Evolutionary conservation across 2,888 invertebrate species (phyloP), one percentile per base, ranked within the genome.

Genomic region (Panopea generosa): DNA sequence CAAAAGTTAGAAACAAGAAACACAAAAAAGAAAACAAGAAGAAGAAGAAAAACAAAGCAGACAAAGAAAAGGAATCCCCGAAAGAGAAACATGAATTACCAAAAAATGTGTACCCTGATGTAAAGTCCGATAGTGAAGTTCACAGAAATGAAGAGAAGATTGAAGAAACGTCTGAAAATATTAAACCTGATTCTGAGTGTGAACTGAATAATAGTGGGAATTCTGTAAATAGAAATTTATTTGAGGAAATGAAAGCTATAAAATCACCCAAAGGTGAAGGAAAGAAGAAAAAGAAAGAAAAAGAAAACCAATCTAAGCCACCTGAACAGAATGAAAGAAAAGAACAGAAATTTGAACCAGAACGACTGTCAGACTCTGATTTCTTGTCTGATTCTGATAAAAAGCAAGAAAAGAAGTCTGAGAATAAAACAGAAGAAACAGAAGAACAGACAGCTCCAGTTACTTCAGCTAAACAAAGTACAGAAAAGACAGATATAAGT

Each of bases 351-450:
- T n/a, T 43, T 27, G 56, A 78, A 45, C 47, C 61, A 40, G 70
- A 71, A 29, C 66, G 66, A 33, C 52, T 66, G 38, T 66, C 69
- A 2, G 75, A 75, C 47, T 80, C 82, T 33, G 76, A 82, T 38
- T 84, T 77, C 14, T 53, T 84, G 9, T 83, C 85, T 2, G 78
- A 82, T 22, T 65, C 73, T 0, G 82, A 82, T 75, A 78, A 78
- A 47, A 78, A 74, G 26, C 77, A 82, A 50, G 73, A 78, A 27
- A 63, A 59, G 20, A 16, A 9, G 6, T 4, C 4, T 4, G 33
- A 33, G 33, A 33, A 33, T 7, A 7, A 7, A 11, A 33, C 4
- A 40, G 65, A 77, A 53, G 74, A 68, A 53, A 75, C 70, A 33
- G 57, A 63, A 9, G 65, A 73, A 4, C n/a, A 56, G 24, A 49